These are phyloP conservation scores for Sussaba pulchella DNA, from an alignment of 2,888 invertebrate genomes.

Conservation along the genomic window DNA sequence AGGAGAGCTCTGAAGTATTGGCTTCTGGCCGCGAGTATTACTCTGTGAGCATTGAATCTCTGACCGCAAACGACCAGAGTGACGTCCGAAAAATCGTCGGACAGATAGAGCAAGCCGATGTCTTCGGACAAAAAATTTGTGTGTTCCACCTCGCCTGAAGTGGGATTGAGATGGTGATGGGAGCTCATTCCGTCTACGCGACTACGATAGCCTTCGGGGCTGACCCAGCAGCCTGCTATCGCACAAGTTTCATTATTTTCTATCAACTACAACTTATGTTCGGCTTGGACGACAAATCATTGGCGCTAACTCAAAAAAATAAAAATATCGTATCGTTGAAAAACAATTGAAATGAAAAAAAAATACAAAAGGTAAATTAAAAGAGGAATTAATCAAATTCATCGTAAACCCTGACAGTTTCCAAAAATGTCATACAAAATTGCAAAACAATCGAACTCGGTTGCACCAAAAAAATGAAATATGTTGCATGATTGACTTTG, in stretches of 20 bases:
- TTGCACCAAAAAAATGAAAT: not conserved
- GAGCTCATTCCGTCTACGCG: conserved; percentile 78
- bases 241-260: not conserved
- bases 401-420: not conserved
- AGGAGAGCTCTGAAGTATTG: conserved; percentile 96
- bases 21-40: conserved; percentile 97
- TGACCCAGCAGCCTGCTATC: conserved; percentile 26
- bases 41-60: conserved; percentile 89
- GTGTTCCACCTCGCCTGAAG: conserved; percentile 88
- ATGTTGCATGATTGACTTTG: not conserved
- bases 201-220: conserved; percentile 23
- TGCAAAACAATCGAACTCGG: conserved; percentile 13
- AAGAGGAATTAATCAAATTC: not conserved
- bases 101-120: conserved; percentile 93
- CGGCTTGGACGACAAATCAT: not conserved
- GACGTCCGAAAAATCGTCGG: conserved; percentile 96
- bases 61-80: conserved; percentile 93
- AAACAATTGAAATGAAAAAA: too few species aligned
- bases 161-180: conserved; percentile 78
- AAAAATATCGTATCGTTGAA: not conserved
- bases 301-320: not conserved
- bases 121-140: conserved; percentile 92
- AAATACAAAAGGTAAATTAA: too few species aligned
- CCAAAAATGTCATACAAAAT: not conserved
- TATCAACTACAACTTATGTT: not conserved